These are phyloP conservation scores for Clarias batrachus DNA, from an alignment of 2,113 vertebrate species.

Conservation along the genomic window DNA sequence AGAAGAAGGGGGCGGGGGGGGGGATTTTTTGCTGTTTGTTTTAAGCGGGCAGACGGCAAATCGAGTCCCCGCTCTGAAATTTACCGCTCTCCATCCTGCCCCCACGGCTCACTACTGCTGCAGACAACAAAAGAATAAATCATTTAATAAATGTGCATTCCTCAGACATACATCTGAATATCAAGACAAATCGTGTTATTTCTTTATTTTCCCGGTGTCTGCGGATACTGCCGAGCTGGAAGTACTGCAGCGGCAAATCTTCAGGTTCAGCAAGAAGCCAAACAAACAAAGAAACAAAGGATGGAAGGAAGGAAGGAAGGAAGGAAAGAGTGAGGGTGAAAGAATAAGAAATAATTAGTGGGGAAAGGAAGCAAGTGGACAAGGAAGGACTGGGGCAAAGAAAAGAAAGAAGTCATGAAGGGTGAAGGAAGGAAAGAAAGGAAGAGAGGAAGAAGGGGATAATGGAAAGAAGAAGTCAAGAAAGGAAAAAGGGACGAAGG, in stretches of 20 bases:
- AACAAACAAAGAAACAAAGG: slow-evolving; percentile 62
- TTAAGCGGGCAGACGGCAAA: neutral
- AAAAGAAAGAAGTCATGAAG: neutral
- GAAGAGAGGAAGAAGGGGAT: neutral
- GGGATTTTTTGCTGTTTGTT: neutral
- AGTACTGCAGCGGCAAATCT: slow-evolving; percentile 56
- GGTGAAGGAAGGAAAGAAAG: neutral
- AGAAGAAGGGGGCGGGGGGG: too few species aligned
- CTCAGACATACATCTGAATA: slow-evolving; percentile 71
- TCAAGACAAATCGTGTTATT: slow-evolving; percentile 72
- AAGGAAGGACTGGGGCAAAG: too few species aligned
- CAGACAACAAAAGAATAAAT: slow-evolving; percentile 52
- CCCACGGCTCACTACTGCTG: slow-evolving; percentile 23
- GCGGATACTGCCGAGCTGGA: slow-evolving; percentile 58
- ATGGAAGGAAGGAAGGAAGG: neutral
- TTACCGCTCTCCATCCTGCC: neutral
- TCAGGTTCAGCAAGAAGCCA: slow-evolving; percentile 62
- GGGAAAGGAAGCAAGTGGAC: neutral
- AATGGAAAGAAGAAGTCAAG: neutral
- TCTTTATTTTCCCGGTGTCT: slow-evolving; percentile 59
- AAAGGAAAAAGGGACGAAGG: neutral
- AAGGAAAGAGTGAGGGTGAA: neutral
- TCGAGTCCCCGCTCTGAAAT: neutral
- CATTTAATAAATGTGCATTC: slow-evolving; percentile 65
- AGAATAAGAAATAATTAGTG: neutral